phyloP scores from a whole-genome alignment of 2,113 vertebrate species.

The Nicator chloris region DNA sequence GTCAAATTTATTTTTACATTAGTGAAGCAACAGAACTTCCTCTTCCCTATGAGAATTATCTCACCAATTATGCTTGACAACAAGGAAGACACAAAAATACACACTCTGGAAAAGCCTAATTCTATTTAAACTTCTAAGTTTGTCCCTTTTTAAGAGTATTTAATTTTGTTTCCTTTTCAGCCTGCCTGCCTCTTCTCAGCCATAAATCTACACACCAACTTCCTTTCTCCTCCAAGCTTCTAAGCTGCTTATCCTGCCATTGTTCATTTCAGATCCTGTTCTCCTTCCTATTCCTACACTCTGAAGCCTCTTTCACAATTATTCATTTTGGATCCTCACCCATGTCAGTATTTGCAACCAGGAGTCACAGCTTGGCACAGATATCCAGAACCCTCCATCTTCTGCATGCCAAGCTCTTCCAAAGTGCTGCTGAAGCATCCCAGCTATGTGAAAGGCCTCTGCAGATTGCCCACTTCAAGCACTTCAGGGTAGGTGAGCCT shows the following conservation, averaged over 20 bases:
- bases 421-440: background rate
- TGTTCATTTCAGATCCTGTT: background rate
- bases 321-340: background rate
- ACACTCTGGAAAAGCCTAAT: background rate
- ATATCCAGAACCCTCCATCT: background rate
- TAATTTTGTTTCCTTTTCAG: background rate
- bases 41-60: background rate
- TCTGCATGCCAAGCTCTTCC: background rate
- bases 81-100: background rate
- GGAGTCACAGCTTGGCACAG: background rate
- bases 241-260: background rate
- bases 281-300: background rate
- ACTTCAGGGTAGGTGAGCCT: background rate
- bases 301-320: background rate
- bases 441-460: background rate
- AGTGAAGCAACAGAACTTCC: background rate
- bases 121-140: background rate
- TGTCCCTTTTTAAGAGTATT: background rate
- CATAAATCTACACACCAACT: background rate
- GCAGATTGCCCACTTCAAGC: background rate
- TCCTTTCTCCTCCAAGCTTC: background rate
- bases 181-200: background rate
- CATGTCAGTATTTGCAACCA: background rate
- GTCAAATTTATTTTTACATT: slow-evolving; percentile 34
- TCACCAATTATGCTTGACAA: background rate